Evolutionary conservation across 2,113 vertebrate genomes (phyloP).

Genomic region (Campylomormyrus tamandua): DNA sequence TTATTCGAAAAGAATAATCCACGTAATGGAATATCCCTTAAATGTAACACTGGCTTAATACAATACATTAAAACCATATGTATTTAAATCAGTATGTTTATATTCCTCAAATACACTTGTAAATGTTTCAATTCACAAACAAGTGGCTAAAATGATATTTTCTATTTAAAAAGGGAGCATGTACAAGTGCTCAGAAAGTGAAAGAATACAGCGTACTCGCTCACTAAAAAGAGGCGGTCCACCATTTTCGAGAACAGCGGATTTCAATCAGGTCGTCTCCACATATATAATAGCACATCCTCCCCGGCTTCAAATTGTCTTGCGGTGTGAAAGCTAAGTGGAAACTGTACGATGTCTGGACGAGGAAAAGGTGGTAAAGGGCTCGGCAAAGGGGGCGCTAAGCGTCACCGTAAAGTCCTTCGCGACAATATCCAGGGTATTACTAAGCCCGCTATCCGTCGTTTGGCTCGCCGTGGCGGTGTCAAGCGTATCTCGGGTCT

Average conservation of each 20-base stretch:
- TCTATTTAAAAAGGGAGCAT: neutral
- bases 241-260: neutral
- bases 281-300: neutral
- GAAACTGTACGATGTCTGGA: neutral
- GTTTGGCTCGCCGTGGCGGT: too few relatives aligned
- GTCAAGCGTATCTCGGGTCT: too few relatives aligned
- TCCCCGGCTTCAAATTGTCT: fast-evolving
- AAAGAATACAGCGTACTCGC: neutral
- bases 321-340: fast-evolving
- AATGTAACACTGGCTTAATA: neutral
- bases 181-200: neutral
- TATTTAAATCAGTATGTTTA: neutral
- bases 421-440: neutral
- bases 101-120: neutral
- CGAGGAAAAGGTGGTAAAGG: neutral
- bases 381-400: neutral
- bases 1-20: neutral
- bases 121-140: neutral
- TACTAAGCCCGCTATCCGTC: too few relatives aligned
- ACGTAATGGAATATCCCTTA: neutral
- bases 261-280: neutral
- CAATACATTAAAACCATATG: neutral
- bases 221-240: neutral
- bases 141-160: neutral
- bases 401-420: neutral